phyloP scores from a whole-genome alignment of 2,797 vertebrate genomes.

The Tenualosa thibaudeaui region DNA sequence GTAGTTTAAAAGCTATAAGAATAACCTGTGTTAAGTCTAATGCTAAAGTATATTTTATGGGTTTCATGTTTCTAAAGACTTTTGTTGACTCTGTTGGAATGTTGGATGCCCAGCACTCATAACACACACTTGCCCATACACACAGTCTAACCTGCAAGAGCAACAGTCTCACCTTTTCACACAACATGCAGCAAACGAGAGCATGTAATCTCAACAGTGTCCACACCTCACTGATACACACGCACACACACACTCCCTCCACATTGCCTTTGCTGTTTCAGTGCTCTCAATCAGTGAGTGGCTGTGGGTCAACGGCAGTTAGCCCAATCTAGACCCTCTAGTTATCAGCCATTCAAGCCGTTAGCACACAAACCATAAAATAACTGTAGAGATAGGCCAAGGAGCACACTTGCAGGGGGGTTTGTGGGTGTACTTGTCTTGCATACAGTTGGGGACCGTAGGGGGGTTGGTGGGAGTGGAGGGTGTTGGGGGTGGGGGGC shows the following conservation, averaged over 20 bases:
- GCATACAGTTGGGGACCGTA: neutral
- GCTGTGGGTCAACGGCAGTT: neutral
- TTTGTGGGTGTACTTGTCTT: neutral
- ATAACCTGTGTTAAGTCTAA: neutral
- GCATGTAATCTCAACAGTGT: slow-evolving; percentile 6
- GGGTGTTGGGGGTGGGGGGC: neutral
- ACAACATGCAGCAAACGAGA: neutral
- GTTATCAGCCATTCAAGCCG: slow-evolving; percentile 40
- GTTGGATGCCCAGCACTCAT: neutral
- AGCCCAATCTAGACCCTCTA: slow-evolving; percentile 24
- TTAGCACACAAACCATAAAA: slow-evolving; percentile 38
- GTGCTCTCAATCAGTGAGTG: neutral
- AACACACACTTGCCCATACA: neutral
- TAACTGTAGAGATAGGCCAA: slow-evolving; percentile 15
- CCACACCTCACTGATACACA: slow-evolving; percentile 16
- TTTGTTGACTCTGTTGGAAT: neutral
- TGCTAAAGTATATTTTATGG: neutral
- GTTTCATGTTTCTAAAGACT: neutral
- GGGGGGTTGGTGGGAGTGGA: slow-evolving; percentile 10
- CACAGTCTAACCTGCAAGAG: neutral
- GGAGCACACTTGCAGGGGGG: neutral
- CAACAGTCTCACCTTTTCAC: slow-evolving; percentile 1
- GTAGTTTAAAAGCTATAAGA: no score
- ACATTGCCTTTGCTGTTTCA: neutral
- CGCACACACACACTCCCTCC: neutral